phyloP scores from a whole-genome alignment of 2,113 vertebrate species.

The Microtus ochrogaster region DNA sequence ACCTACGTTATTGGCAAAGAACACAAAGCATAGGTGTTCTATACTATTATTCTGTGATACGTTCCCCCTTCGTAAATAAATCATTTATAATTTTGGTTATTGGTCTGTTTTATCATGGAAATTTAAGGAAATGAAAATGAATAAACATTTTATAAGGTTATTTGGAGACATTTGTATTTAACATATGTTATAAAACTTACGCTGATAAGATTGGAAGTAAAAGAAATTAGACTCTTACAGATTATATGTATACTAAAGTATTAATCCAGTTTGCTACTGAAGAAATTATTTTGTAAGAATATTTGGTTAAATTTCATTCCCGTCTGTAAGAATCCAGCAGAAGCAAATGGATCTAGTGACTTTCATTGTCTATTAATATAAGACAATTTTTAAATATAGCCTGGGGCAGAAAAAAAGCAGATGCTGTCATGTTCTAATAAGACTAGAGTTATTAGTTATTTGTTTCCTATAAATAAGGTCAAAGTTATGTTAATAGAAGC shows the following conservation, averaged over 20 bases:
- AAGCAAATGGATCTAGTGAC: constrained; percentile 6
- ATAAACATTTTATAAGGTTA: background rate
- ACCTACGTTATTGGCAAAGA: constrained; percentile 4
- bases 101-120: background rate
- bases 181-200: background rate
- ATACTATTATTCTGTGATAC: background rate
- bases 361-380: constrained; percentile 63
- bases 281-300: constrained; percentile 47
- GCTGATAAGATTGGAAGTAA: background rate
- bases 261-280: background rate
- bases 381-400: constrained; percentile 65
- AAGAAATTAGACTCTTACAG: background rate
- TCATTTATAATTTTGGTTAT: background rate
- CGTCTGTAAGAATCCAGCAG: constrained; percentile 7
- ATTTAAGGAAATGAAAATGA: background rate
- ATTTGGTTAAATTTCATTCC: constrained; percentile 27
- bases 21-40: background rate
- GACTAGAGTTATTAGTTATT: constrained; percentile 72
- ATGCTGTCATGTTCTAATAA: constrained; percentile 65
- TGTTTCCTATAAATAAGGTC: constrained; percentile 77
- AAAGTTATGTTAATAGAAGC: constrained; percentile 77
- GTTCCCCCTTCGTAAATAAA: background rate
- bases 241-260: background rate
- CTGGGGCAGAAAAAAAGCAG: constrained; percentile 53
- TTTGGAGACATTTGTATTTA: background rate